A percentile compares a stretch with the other conserved stretches of the same genome.
phyloP scores from a whole-genome alignment of 2,113 vertebrate species.

The Tringa solitaria region DNA sequence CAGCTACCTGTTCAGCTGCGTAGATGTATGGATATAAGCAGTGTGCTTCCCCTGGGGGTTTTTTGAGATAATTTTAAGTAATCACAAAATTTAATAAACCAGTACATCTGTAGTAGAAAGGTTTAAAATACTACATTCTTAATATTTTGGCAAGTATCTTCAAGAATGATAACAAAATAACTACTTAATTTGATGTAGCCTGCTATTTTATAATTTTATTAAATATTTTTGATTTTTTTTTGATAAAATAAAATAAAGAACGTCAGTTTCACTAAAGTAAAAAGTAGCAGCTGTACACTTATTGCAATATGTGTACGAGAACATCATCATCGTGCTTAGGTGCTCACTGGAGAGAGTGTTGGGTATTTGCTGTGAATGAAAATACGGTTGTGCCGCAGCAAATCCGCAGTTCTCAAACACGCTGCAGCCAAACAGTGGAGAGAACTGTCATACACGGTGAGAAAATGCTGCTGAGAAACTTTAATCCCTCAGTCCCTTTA shows the following conservation, averaged over 20 bases:
- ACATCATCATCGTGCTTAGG: rapidly evolving
- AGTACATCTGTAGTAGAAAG: background rate
- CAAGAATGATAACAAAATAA: background rate
- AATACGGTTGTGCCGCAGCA: rapidly evolving
- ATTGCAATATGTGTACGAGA: rapidly evolving
- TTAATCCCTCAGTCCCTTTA: background rate
- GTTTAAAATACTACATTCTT: background rate
- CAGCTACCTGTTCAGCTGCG: background rate
- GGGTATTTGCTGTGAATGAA: background rate
- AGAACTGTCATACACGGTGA: background rate
- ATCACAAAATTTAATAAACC: background rate
- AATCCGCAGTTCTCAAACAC: background rate
- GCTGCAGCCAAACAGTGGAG: background rate
- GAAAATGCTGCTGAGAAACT: background rate
- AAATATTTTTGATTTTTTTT: background rate
- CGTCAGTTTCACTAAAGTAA: background rate
- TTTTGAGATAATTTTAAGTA: background rate
- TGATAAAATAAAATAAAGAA: too few species aligned
- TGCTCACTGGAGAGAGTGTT: rapidly evolving
- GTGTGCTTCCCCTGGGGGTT: background rate
- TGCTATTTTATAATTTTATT: background rate
- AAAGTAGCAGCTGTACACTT: background rate
- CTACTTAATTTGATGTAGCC: rapidly evolving
- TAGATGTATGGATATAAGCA: background rate
- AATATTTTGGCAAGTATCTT: background rate